Evolutionary conservation across 2,113 vertebrate species (phyloP), one percentile per base, ranked within the genome.

Genomic region (Theristicus caerulescens): DNA sequence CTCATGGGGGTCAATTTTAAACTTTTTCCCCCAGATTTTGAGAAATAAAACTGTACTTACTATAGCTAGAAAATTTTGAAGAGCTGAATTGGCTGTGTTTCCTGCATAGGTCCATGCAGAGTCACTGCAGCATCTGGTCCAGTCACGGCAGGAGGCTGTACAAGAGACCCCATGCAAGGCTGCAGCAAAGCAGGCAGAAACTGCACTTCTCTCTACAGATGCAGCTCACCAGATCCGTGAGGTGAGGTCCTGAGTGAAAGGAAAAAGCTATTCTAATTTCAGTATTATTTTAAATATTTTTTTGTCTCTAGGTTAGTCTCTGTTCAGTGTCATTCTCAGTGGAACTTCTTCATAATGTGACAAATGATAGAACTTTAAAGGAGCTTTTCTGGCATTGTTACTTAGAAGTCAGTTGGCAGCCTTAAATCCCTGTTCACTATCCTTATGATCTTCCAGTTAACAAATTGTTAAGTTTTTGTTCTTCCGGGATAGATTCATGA

Each of bases 131-230:
- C 98, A 97, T 91, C 97, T 99, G 92, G 98, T 98, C n/a, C 98
- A 98, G 78, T 97, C 98, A 70, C 98, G 98, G 84, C 98, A 98
- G 94, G 98, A 99, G 91, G 94, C 98, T 59, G 97, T 97, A 57
- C 99, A 98, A 59, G 98, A 99, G 77, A 92, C 96, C 54, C 93
- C 96, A 2, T 97, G 97, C 93, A 99, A 98, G 96, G 98, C 99
- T 98, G 97, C 99, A 88, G 98, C 97, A 95, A 99, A 99, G 73
- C 99, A 99, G 82, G 96, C 97, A n/a, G 99, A 99, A 88, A 89
- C 98, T 65, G 97, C 96, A 1, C 96, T 97, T 59, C 97, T 98
- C 55, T 96, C 98, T 36, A 94, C 98, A 21, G 98, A 99, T 52
- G 95, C 98, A 29, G 97, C 98, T 71, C 98, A 98, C 88, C 99